phyloP scores from a whole-genome alignment of 2,113 vertebrate genomes.

The Physeter macrocephalus region DNA sequence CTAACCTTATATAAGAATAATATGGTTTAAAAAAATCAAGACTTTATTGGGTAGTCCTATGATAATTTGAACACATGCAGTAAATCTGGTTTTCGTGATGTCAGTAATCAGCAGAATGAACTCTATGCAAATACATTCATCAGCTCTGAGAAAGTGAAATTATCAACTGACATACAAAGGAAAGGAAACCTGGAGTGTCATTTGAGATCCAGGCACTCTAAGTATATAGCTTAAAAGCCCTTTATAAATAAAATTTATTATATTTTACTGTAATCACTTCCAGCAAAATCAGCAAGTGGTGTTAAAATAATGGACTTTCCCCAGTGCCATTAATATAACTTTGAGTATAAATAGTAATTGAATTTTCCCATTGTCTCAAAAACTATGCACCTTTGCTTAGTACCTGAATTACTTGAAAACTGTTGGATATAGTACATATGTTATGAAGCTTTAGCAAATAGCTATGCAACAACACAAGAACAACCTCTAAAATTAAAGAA shows the following conservation, averaged over 20 bases:
- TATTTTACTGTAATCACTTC: not conserved
- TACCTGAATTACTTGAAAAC: not conserved
- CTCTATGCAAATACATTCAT: not conserved
- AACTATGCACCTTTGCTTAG: not conserved
- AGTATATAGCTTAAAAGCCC: not conserved
- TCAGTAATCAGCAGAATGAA: not conserved
- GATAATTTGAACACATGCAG: not conserved
- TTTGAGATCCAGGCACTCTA: not conserved
- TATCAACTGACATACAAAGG: not conserved
- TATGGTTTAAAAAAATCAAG: not conserved
- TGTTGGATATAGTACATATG: not conserved
- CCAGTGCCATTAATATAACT: not conserved
- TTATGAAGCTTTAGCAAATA: not conserved
- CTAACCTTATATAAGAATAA: not conserved
- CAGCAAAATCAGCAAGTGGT: constrained; percentile 6
- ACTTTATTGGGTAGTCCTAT: not conserved
- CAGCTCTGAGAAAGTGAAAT: not conserved
- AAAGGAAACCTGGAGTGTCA: not conserved
- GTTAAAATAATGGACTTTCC: not conserved
- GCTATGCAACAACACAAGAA: not conserved
- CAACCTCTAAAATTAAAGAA: not conserved
- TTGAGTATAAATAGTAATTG: not conserved
- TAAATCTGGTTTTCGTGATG: not conserved
- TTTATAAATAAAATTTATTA: constrained; percentile 15
- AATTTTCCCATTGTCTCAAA: not conserved